A percentile compares a stretch with the other conserved stretches of the same genome.
Evolutionary conservation across 2,113 vertebrate genomes (phyloP).

Genomic region (Phodopus roborovskii): DNA sequence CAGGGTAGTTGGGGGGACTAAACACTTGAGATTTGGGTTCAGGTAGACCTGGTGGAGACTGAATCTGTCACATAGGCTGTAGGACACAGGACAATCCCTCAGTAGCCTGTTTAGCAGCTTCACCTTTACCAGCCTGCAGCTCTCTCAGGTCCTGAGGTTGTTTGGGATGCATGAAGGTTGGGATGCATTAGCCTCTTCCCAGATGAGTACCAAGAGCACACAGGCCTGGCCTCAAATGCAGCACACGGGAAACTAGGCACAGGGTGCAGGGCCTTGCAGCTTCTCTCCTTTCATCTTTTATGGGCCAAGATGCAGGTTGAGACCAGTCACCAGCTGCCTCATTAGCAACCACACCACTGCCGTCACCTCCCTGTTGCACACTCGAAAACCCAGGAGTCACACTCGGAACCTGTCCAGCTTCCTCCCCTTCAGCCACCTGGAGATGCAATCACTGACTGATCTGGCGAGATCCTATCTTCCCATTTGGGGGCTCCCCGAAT

Average conservation of each 20-base stretch:
- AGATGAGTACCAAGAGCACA: accelerated
- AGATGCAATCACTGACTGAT: slow-evolving; percentile 32
- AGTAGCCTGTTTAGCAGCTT: accelerated
- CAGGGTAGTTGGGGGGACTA: accelerated
- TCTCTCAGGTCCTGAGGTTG: not conserved
- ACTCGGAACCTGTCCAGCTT: slow-evolving; percentile 66
- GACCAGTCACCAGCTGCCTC: slow-evolving; percentile 46
- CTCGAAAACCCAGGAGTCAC: slow-evolving; percentile 17
- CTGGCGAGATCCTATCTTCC: not conserved
- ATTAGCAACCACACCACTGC: not conserved
- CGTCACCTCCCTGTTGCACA: not conserved
- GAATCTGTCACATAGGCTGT: not conserved
- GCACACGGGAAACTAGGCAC: not conserved
- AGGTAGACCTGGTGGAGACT: not conserved
- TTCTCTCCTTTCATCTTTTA: not conserved
- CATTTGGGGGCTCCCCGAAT: not conserved
- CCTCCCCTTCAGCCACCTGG: slow-evolving; percentile 76
- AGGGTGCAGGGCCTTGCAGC: accelerated
- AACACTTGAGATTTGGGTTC: too few species aligned
- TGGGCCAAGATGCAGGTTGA: not conserved
- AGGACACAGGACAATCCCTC: not conserved
- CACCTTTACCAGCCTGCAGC: accelerated
- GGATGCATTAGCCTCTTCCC: not conserved
- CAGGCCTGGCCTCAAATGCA: not conserved
- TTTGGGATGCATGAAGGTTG: too few species aligned